Base-by-base conservation (phyloP, 1,140 invertebrate genomes). In the Mesaphorura yosii region DNA sequence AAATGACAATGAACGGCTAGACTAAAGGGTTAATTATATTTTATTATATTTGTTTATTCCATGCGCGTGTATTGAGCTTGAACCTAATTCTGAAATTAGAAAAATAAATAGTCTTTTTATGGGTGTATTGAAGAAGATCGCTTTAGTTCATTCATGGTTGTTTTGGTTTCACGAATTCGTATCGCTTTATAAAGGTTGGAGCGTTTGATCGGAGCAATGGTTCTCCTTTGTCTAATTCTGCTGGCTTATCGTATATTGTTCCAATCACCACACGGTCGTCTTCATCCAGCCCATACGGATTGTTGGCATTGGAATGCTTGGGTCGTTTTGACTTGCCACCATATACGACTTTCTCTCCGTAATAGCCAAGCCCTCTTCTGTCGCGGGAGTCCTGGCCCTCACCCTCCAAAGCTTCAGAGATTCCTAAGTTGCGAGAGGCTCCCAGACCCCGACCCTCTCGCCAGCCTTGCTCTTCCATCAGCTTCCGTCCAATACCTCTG, bases 401-500 rank as follows among this genome's bases (percentile, higher is more conserved):
- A 52, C 40, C 42, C 20, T 31, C 17, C 14, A 62, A 37, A 22
- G 64, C 61, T 20, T 69, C 64, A 2, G 62, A 48, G 3, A 66
- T 66, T 5, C 67, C 67, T 23, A 57, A 64, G 22, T 51, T 53
- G 19, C 14, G 47, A 6, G 54, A 48, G 39, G 48, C 65, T n/a
- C 78, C 78, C 7, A 79, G 58, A 38, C 75, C 74, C 51, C 67
- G 40, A 5, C 78, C 78, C 46, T 75, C 70, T 41, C 63, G 67
- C 78, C 78, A 80, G 2, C 78, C 78, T 47, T 73, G 70, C 47
- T 70, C 69, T 63, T 75, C 70, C 64, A 78, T 51, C 31, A 80
- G 62, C 54, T 69, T 71, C 26, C 74, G 59, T 14, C 73, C 76
- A 52, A 73, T 54, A 38, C 72, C 73, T 55, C 68, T 68, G 5